Conservation (phyloP, 2,888 invertebrate species). For the Hylaea fasciaria region DNA sequence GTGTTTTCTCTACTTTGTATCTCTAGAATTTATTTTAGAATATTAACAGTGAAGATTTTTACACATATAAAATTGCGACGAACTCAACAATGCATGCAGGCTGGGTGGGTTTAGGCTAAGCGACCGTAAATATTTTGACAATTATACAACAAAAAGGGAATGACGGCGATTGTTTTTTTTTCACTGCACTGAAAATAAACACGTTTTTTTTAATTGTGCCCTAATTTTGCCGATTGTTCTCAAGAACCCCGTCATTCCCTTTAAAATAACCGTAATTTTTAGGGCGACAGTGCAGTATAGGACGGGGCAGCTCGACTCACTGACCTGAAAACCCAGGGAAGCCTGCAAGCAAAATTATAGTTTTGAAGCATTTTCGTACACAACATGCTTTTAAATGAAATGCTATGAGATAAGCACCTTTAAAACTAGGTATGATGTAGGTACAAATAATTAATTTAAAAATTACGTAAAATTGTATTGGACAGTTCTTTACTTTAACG, state of each 20-base stretch:
- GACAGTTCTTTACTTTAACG: too few species aligned
- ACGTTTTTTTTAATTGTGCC: neutral
- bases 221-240: neutral
- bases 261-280: neutral
- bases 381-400: constrained; percentile 30
- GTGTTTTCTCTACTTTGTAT: too few species aligned
- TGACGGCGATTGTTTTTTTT: neutral
- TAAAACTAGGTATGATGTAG: neutral
- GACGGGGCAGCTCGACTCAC: constrained; percentile 49
- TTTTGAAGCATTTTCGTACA: constrained; percentile 59
- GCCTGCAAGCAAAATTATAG: constrained; percentile 79
- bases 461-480: too few species aligned
- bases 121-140: constrained; percentile 6
- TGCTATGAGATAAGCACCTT: constrained; percentile 9
- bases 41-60: too few species aligned
- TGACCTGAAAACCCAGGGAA: constrained; percentile 84
- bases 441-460: too few species aligned
- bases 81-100: constrained; percentile 14
- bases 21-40: too few species aligned
- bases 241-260: constrained; percentile 8
- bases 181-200: too few species aligned
- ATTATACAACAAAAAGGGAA: neutral
- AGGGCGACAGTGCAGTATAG: constrained; percentile 18
- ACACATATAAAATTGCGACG: too few species aligned
- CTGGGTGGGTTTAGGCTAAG: constrained; percentile 1